These are phyloP conservation scores for Bombus turneri DNA, from an alignment of 1,140 invertebrate genomes.

Conservation along the genomic window DNA sequence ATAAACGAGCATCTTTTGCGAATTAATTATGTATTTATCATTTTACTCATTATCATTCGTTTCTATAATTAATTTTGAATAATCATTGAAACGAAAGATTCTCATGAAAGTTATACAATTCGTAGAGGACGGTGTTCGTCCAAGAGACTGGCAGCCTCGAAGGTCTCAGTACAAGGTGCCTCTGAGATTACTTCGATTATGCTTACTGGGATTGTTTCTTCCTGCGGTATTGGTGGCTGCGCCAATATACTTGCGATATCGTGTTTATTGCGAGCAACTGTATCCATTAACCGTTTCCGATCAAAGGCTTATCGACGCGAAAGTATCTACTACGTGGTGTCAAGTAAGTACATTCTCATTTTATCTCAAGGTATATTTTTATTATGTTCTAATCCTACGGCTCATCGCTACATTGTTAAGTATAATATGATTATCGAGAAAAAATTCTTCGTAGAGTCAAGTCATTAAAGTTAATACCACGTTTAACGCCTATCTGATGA, in stretches of 20 bases:
- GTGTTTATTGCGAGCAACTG: constrained; percentile 86
- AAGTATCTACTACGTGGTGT: constrained; percentile 90
- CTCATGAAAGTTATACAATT: constrained; percentile 37
- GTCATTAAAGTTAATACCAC: constrained; percentile 87
- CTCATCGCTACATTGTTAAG: background rate
- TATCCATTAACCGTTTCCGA: constrained; percentile 90
- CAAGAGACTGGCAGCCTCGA: constrained; percentile 76
- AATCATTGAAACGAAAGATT: background rate
- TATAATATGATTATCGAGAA: background rate
- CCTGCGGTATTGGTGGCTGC: constrained; percentile 86
- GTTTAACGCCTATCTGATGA: constrained; percentile 89
- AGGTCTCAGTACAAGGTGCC: constrained; percentile 84
- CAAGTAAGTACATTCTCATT: constrained; percentile 83
- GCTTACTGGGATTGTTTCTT: constrained; percentile 85
- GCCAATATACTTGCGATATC: constrained; percentile 87
- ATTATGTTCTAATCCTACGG: background rate
- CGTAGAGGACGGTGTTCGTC: constrained; percentile 66
- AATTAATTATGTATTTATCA: background rate
- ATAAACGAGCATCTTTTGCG: background rate
- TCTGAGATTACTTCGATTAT: constrained; percentile 84
- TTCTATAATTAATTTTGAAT: background rate
- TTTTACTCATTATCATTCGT: background rate
- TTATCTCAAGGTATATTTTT: background rate
- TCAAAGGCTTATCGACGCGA: constrained; percentile 88
- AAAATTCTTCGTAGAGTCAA: constrained; percentile 84